A percentile compares a stretch with the other conserved stretches of the same genome.
Conservation (phyloP, 2,888 invertebrate species). For the Eurytoma californica region DNA sequence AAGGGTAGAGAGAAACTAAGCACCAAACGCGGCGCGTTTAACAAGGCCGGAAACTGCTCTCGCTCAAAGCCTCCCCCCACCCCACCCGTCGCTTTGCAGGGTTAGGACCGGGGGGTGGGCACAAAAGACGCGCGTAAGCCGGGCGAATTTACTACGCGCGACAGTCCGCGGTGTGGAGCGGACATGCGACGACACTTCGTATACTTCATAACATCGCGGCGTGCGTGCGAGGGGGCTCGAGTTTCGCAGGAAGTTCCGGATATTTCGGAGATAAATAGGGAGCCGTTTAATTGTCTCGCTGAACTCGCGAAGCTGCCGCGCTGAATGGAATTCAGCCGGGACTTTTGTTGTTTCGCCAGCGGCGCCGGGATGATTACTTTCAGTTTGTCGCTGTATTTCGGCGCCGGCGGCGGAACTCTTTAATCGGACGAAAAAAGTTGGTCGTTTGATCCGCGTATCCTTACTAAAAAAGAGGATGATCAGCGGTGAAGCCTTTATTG, state of each 20-base stretch:
- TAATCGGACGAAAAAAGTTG: too few species aligned
- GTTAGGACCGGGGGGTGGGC: too few species aligned
- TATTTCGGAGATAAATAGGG: too few species aligned
- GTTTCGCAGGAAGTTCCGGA: too few species aligned
- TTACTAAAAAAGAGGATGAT: too few species aligned
- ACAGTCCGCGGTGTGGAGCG: background rate
- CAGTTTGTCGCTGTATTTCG: too few species aligned
- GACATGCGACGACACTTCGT: constrained; percentile 4
- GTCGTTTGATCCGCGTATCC: too few species aligned
- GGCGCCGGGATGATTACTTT: background rate
- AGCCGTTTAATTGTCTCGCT: too few species aligned
- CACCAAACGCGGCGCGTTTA: constrained; percentile 35
- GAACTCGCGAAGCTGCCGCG: background rate
- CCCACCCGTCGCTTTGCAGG: background rate
- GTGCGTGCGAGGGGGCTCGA: too few species aligned
- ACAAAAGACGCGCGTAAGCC: constrained; percentile 7
- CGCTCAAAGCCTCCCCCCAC: constrained; percentile 23
- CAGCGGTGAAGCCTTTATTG: too few species aligned
- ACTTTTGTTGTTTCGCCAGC: background rate
- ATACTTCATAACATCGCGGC: background rate
- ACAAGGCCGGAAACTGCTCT: constrained; percentile 45
- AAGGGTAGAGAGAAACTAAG: background rate
- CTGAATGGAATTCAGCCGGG: background rate
- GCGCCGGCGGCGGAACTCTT: too few species aligned
- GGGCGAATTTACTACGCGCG: constrained; percentile 7